Evolutionary conservation across 2,888 invertebrate genomes (phyloP), one percentile per base, ranked within the genome.

Genomic region (Ennomos erosarius): DNA sequence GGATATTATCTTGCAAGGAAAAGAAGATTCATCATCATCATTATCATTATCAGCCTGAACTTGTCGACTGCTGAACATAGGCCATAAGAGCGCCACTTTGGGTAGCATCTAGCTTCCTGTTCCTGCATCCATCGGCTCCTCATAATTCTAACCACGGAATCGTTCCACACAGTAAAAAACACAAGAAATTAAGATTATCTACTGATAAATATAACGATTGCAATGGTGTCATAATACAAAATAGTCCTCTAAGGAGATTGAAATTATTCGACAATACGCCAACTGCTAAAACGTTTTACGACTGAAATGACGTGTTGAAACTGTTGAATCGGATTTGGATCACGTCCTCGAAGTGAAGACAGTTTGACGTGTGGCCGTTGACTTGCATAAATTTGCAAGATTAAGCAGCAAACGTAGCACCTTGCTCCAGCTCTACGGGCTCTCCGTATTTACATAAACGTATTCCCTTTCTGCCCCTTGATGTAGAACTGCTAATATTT

Each of bases 351-450:
- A 72, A 78, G 81, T 76, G 82, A 84, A 89, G 88, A 85, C 88
- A 88, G 88, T 87, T 87, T 89, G 90, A 88, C 87, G 85, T 87
- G 88, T 83, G 85, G 88, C 82, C 85, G 82, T 79, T 84, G 85
- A 83, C 85, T 91, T 88, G 90, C 90, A 91, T 91, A 91, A 88
- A 90, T 91, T 91, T 90, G 87, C 90, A 90, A 88, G 87, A 88
- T 87, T 88, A 90, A 90, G 78, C 81, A 79, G 84, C 69, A 71
- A 75, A 80, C 75, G 73, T 66, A 73, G 74, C 74, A 55, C 58
- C 62, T 60, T 62, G 55, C 65, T 57, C 65, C 43, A 47, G 42
- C 44, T 55, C 77, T 77, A 77, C 75, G 80, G 81, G 79, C 74
- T 76, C 71, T 73, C 69, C 74, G 67, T 82, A 86, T 87, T 89